These are phyloP conservation scores for Lampris incognitus DNA, from an alignment of 2,113 vertebrate genomes.

Conservation along the genomic window DNA sequence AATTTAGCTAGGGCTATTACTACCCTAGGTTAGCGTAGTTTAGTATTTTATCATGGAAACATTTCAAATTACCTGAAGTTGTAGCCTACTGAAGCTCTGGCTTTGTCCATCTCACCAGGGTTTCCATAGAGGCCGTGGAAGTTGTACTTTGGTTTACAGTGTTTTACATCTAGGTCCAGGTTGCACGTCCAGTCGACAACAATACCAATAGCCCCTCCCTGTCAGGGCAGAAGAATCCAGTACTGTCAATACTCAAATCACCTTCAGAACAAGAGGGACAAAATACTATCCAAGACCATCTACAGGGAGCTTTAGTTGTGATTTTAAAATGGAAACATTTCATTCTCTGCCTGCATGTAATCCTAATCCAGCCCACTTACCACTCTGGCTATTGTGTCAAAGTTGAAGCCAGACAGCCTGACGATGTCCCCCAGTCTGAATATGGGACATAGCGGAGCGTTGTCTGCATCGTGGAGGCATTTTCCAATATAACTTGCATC, in stretches of 20 bases:
- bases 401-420: constrained; percentile 86
- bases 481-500: constrained; percentile 79
- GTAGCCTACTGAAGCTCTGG: constrained; percentile 87
- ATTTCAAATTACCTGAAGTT: constrained; percentile 90
- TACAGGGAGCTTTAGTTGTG: no score
- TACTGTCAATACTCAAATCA: neutral
- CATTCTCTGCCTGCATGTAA: neutral
- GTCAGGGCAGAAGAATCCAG: constrained; percentile 18
- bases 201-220: constrained; percentile 94
- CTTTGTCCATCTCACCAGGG: constrained; percentile 74
- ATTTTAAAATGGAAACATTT: neutral
- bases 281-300: neutral
- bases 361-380: constrained; percentile 71
- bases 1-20: no score
- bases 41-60: no score
- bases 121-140: constrained; percentile 91
- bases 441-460: constrained; percentile 87
- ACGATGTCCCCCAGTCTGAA: constrained; percentile 91
- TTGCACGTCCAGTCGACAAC: constrained; percentile 95
- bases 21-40: neutral
- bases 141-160: constrained; percentile 88
- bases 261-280: neutral
- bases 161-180: constrained; percentile 82
- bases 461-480: constrained; percentile 83
- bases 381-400: constrained; percentile 84